phyloP scores from a whole-genome alignment of 2,797 vertebrate genomes.

The Craterocephalus amniculus region DNA sequence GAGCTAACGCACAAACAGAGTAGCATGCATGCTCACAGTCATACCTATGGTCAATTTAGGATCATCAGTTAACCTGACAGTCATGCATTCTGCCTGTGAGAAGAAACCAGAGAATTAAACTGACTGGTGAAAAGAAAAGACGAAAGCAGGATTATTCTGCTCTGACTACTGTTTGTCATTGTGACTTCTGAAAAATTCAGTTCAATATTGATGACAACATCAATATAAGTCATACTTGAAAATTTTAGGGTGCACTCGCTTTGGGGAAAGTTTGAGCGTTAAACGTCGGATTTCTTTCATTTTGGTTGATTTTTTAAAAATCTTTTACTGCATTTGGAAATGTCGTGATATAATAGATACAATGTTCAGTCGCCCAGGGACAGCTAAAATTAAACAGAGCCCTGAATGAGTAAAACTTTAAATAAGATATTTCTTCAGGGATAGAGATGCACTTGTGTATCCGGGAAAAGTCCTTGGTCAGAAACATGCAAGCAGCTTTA shows the following conservation, averaged over 20 bases:
- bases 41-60: background rate
- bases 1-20: background rate
- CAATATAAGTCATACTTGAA: background rate
- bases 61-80: background rate
- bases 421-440: no score
- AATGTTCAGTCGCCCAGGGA: no score
- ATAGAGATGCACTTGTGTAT: no score
- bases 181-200: background rate
- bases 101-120: background rate
- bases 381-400: no score
- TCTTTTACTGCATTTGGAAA: no score
- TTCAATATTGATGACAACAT: background rate
- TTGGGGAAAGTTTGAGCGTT: background rate
- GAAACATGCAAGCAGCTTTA: no score
- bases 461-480: no score
- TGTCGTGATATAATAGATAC: no score
- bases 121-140: background rate
- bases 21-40: background rate
- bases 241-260: background rate
- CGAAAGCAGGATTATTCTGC: background rate
- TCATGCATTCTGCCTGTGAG: no score
- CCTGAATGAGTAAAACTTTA: no score
- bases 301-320: background rate
- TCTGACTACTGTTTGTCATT: no score
- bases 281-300: background rate